Conservation (phyloP, 1,140 invertebrate species). For the Sesamia nonagrioides region DNA sequence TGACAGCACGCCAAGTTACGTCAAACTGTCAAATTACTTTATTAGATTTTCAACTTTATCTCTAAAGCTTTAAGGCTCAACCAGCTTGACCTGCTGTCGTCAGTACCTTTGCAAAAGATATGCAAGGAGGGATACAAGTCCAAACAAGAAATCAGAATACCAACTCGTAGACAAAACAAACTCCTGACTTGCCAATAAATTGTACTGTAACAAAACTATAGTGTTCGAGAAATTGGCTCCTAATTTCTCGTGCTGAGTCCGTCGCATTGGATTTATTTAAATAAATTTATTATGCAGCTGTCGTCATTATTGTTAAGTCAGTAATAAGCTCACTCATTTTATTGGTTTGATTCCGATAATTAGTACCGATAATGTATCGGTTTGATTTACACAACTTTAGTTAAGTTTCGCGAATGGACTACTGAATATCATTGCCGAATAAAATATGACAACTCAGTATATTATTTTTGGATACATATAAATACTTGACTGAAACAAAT, state of each 20-base stretch:
- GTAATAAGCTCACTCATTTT: conserved; percentile 44
- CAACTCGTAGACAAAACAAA: conserved; percentile 28
- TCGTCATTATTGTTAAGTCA: conserved; percentile 46
- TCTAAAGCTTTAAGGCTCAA: too few species aligned
- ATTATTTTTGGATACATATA: too few species aligned
- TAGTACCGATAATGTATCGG: conserved; percentile 38
- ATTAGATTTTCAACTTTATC: too few species aligned
- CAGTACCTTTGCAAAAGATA: not conserved
- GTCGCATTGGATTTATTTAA: conserved; percentile 45
- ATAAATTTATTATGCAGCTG: conserved; percentile 42
- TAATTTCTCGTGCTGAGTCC: conserved; percentile 36
- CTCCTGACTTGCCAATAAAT: conserved; percentile 24
- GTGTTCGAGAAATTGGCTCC: conserved; percentile 41
- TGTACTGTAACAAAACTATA: conserved; percentile 40
- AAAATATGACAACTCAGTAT: not conserved
- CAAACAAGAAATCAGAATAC: conserved; percentile 4
- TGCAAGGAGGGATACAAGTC: not conserved
- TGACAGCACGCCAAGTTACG: too few species aligned
- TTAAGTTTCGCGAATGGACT: not conserved
- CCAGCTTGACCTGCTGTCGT: too few species aligned
- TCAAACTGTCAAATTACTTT: too few species aligned
- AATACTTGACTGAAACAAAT: not conserved
- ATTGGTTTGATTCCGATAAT: conserved; percentile 40
- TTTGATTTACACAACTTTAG: not conserved
- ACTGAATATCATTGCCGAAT: not conserved